Evolutionary conservation across 2,888 invertebrate species (phyloP).

Genomic region (Pediacus dermestoides): DNA sequence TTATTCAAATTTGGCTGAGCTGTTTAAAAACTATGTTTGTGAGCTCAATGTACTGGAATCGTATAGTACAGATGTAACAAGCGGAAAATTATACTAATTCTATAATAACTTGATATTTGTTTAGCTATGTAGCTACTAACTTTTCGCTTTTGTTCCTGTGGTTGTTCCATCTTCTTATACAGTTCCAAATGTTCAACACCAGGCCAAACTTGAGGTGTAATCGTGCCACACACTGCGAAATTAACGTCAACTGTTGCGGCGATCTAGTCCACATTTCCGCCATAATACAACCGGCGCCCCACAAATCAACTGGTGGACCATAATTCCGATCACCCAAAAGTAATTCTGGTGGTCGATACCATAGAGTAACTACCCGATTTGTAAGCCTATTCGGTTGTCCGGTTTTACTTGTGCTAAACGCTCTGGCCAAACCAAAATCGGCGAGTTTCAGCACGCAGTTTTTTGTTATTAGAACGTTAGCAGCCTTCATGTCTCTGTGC

Average conservation of each 20-base stretch:
- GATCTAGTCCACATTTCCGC: conserved; percentile 99
- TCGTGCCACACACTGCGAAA: conserved; percentile 96
- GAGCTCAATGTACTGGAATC: too few relatives aligned
- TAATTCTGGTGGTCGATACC: conserved; percentile 80
- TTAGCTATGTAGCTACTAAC: too few relatives aligned
- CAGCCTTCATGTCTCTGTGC: conserved; percentile 98
- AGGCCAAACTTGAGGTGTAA: conserved; percentile 91
- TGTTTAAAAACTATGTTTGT: too few relatives aligned
- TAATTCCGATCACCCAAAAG: conserved; percentile 86
- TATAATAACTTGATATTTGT: too few relatives aligned
- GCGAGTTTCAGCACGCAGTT: conserved; percentile 92
- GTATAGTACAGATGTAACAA: too few relatives aligned
- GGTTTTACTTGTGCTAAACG: conserved; percentile 84
- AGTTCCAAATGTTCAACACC: conserved; percentile 86
- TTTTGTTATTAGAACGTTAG: conserved; percentile 95
- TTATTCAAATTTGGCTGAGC: too few relatives aligned
- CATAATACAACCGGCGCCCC: conserved; percentile 99
- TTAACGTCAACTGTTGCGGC: conserved; percentile 90
- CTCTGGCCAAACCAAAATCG: conserved; percentile 95
- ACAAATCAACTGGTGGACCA: conserved; percentile 94
- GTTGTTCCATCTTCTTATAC: conserved; percentile 82
- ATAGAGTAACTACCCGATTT: conserved; percentile 95
- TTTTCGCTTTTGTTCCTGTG: conserved; percentile 81
- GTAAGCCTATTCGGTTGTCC: conserved; percentile 87
- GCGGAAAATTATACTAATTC: too few relatives aligned